Evolutionary conservation across 2,797 vertebrate genomes (phyloP).

Genomic region (Iguana delicatissima): DNA sequence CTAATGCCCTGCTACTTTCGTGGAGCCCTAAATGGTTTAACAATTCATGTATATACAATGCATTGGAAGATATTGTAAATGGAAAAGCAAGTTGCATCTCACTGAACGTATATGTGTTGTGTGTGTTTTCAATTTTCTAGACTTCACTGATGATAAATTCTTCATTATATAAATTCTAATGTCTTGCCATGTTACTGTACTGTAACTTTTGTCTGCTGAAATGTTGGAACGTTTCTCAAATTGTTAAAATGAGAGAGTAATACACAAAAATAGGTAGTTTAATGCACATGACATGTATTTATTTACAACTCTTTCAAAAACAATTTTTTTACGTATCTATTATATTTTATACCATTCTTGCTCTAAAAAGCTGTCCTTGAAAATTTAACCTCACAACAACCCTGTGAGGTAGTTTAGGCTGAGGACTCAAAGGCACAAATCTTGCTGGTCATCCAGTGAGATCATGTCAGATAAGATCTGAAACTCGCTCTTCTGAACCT

Average conservation of each 20-base stretch:
- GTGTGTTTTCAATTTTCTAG: background rate
- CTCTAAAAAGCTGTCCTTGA: too few species aligned
- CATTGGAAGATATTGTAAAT: slow-evolving; percentile 51
- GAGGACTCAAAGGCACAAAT: too few species aligned
- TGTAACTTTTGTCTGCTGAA: background rate
- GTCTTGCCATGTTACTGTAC: background rate
- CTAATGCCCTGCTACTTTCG: slow-evolving; percentile 79
- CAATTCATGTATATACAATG: slow-evolving; percentile 75
- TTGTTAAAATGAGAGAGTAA: background rate
- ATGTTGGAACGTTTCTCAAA: background rate
- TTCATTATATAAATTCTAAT: background rate
- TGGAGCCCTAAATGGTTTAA: slow-evolving; percentile 77
- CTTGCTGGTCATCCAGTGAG: too few species aligned
- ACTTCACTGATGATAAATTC: background rate
- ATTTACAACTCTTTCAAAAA: background rate
- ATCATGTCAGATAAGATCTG: too few species aligned
- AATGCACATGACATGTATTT: background rate
- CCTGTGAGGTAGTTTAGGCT: too few species aligned
- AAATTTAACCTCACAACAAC: too few species aligned
- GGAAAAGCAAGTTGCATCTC: slow-evolving; percentile 61
- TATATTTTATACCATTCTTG: too few species aligned
- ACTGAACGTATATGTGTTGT: slow-evolving; percentile 21
- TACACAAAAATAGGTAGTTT: slow-evolving; percentile 22
- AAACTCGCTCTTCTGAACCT: background rate
- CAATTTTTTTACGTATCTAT: background rate